phyloP scores from a whole-genome alignment of 2,113 vertebrate species.

The Dicerorhinus sumatrensis region DNA sequence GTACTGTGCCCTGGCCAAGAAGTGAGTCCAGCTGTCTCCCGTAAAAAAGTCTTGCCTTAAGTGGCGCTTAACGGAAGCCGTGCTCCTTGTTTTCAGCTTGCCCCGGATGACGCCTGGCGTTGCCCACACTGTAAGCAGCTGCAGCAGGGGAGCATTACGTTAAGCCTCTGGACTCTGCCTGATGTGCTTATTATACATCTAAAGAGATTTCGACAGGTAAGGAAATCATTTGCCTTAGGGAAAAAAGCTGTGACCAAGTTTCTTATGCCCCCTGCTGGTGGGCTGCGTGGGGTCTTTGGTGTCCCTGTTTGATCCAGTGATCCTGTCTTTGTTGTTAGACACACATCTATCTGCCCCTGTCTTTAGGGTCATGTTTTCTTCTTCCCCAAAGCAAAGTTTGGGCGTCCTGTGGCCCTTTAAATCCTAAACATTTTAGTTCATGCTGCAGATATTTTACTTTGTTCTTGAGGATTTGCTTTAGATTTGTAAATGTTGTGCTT shows the following conservation, averaged over 20 bases:
- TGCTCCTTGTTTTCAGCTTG: slow-evolving; percentile 89
- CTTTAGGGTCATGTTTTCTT: not conserved
- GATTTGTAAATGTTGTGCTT: slow-evolving; percentile 4
- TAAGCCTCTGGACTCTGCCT: slow-evolving; percentile 98
- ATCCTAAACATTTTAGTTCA: not conserved
- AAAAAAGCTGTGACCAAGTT: not conserved
- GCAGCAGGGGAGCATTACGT: slow-evolving; percentile 97
- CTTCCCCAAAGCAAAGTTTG: not conserved
- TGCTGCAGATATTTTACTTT: not conserved
- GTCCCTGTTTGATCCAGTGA: not conserved
- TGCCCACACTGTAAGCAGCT: slow-evolving; percentile 99
- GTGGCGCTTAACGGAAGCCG: not conserved
- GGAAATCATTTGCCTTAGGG: not conserved
- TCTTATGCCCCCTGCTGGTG: not conserved
- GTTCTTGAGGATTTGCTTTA: slow-evolving; percentile 42
- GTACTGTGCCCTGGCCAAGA: not conserved
- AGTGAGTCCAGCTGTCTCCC: not conserved
- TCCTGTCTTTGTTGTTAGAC: not conserved
- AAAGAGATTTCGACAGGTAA: slow-evolving; percentile 98
- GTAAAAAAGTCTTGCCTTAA: not conserved
- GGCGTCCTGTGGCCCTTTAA: not conserved
- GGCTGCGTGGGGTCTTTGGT: not conserved
- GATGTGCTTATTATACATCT: slow-evolving; percentile 98
- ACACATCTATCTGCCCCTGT: not conserved
- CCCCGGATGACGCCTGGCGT: slow-evolving; percentile 97